A percentile compares a stretch with the other conserved stretches of the same genome.
Evolutionary conservation across 1,140 invertebrate genomes (phyloP).

Genomic region (Coptotermes formosanus): DNA sequence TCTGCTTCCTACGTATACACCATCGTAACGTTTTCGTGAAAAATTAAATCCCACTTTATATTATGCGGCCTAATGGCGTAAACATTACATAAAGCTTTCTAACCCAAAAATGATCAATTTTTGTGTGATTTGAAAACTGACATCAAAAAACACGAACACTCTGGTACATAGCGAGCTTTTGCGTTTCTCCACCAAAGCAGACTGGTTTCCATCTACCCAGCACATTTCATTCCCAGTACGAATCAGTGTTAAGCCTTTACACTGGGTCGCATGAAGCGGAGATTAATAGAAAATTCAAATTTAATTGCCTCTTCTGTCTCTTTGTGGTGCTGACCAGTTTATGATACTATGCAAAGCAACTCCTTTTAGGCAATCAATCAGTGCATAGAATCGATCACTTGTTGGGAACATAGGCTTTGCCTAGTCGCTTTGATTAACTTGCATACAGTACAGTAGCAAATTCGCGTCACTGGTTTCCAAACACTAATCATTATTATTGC

Average conservation of each 20-base stretch:
- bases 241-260: neutral
- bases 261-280: neutral
- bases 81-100: too few species aligned
- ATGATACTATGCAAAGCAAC: neutral
- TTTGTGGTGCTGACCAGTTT: neutral
- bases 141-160: too few species aligned
- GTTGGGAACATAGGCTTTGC: neutral
- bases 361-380: constrained; percentile 10
- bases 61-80: too few species aligned
- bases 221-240: neutral
- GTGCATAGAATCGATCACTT: neutral
- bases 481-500: neutral
- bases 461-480: neutral
- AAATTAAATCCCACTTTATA: too few species aligned
- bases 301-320: neutral
- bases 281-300: neutral
- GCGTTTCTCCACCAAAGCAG: neutral
- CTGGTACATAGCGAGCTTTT: neutral
- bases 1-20: too few species aligned
- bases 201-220: neutral
- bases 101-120: too few species aligned
- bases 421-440: neutral
- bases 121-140: too few species aligned
- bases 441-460: neutral
- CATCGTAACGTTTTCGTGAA: too few species aligned